Evolutionary conservation across 1,140 invertebrate species (phyloP).

Genomic region (Drosophila ficusphila): DNA sequence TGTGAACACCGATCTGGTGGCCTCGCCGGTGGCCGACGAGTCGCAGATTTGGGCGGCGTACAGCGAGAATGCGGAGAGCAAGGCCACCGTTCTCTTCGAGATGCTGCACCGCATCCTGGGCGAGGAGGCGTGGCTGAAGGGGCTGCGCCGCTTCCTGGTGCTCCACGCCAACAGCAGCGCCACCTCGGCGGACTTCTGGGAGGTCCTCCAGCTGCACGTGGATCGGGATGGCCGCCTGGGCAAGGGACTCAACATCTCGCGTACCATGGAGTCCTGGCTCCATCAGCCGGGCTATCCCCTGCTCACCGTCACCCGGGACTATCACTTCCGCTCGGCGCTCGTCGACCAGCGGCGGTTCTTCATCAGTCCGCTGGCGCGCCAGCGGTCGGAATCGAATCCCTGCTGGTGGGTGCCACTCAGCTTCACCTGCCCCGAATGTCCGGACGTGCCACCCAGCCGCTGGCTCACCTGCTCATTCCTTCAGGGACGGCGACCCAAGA

Average conservation of each 20-base stretch:
- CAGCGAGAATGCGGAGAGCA: not conserved
- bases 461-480: not conserved
- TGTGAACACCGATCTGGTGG: not conserved
- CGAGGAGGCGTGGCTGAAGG: constrained; percentile 1
- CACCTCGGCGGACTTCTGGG: not conserved
- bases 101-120: constrained; percentile 6
- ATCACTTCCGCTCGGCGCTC: not conserved
- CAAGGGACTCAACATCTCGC: constrained; percentile 5
- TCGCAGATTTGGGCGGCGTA: not conserved
- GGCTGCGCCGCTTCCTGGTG: not conserved
- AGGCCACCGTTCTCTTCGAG: not conserved
- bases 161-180: not conserved
- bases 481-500: no score
- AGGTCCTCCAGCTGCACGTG: not conserved
- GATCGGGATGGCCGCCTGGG: not conserved
- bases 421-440: not conserved
- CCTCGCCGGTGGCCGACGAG: not conserved
- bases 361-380: not conserved
- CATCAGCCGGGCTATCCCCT: constrained; percentile 1
- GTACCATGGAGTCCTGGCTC: constrained; percentile 1
- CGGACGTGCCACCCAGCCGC: not conserved
- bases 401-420: constrained; percentile 12
- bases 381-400: not conserved
- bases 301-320: not conserved
- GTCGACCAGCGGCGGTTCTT: not conserved